These are phyloP conservation scores for Hyposoter dolosus DNA, from an alignment of 2,888 invertebrate species.

Conservation along the genomic window DNA sequence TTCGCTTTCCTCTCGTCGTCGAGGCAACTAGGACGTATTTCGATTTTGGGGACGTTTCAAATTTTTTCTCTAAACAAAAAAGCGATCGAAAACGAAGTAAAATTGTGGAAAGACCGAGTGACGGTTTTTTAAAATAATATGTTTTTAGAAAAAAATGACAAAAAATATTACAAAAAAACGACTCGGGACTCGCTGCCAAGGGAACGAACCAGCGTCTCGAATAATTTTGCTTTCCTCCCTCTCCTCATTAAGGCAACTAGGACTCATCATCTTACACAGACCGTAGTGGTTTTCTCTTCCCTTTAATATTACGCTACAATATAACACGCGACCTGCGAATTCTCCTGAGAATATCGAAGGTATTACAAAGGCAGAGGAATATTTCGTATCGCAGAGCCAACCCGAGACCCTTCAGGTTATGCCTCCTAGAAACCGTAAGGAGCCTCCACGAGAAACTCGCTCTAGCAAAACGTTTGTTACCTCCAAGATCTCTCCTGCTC, in stretches of 20 bases:
- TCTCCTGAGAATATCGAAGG: constrained; percentile 53
- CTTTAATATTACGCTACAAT: constrained; percentile 8
- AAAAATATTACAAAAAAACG: no score
- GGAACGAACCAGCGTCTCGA: background rate
- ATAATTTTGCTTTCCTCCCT: background rate
- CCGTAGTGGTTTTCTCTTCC: constrained; percentile 35
- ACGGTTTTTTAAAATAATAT: no score
- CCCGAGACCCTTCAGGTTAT: constrained; percentile 51
- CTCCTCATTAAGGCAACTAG: constrained; percentile 5
- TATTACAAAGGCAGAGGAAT: constrained; percentile 43
- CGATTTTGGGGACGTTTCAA: no score
- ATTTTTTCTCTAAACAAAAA: no score
- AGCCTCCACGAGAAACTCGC: constrained; percentile 8
- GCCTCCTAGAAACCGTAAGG: constrained; percentile 46
- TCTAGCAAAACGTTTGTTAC: constrained; percentile 28
- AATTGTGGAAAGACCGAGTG: no score
- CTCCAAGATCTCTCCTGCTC: constrained; percentile 23
- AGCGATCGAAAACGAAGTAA: no score
- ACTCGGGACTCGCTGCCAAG: background rate
- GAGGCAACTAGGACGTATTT: no score
- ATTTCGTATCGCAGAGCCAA: constrained; percentile 39
- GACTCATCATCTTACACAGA: constrained; percentile 41
- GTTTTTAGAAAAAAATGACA: no score
- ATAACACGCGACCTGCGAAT: constrained; percentile 29
- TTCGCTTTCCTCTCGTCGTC: no score